phyloP scores from a whole-genome alignment of 2,797 vertebrate species.

The Apodemus agrarius region DNA sequence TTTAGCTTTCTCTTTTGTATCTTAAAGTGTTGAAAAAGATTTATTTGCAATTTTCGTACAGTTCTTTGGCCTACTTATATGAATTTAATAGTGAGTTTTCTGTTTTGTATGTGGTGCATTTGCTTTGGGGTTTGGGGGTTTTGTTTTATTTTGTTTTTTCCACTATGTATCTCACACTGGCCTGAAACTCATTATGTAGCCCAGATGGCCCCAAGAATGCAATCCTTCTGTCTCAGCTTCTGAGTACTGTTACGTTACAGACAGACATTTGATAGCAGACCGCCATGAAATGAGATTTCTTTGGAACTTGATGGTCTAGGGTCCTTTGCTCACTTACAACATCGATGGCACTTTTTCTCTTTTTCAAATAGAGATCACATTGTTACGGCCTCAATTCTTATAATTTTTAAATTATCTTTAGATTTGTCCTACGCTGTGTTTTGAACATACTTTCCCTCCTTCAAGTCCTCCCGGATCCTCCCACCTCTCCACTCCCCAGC shows the following conservation, averaged over 20 bases:
- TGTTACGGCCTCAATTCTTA: background rate
- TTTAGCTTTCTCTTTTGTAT: constrained; percentile 2
- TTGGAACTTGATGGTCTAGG: background rate
- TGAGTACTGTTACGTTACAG: background rate
- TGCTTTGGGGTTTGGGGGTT: background rate
- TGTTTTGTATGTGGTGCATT: background rate
- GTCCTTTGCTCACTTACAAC: background rate
- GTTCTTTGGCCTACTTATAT: background rate
- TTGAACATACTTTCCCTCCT: background rate
- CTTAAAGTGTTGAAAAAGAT: constrained; percentile 16
- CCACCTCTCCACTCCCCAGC: background rate
- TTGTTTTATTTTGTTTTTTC: background rate
- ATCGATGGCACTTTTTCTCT: constrained; percentile 14
- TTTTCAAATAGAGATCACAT: constrained; percentile 42
- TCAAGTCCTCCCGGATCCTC: too few relatives aligned
- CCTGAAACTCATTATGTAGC: background rate
- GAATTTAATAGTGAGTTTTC: background rate
- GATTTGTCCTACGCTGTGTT: background rate
- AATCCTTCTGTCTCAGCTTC: background rate
- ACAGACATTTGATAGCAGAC: background rate
- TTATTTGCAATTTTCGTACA: constrained; percentile 9
- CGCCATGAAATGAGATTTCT: background rate
- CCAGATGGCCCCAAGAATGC: background rate
- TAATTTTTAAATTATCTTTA: background rate
- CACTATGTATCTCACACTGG: background rate